Evolutionary conservation across 2,797 vertebrate genomes (phyloP).

Genomic region (Crenuchus spilurus): DNA sequence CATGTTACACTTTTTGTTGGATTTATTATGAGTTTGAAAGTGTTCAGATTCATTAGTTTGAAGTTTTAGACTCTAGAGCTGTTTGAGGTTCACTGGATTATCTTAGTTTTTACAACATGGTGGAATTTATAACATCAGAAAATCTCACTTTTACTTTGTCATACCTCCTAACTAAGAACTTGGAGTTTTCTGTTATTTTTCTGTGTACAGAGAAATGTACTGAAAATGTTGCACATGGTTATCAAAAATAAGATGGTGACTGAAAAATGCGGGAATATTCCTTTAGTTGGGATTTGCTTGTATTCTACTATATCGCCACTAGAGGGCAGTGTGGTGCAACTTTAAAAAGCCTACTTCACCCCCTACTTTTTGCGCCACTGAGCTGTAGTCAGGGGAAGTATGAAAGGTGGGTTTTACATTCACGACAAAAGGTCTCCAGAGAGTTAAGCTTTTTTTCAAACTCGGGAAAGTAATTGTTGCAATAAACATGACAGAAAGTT

Average conservation of each 20-base stretch:
- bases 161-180: too few species aligned
- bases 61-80: too few species aligned
- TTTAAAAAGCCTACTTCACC: not conserved
- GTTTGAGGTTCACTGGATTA: too few species aligned
- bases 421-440: slow-evolving; percentile 51
- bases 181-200: too few species aligned
- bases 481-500: slow-evolving; percentile 51
- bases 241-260: too few species aligned
- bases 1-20: too few species aligned
- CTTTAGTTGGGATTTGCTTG: not conserved
- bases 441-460: slow-evolving; percentile 49
- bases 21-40: too few species aligned
- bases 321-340: slow-evolving; percentile 72
- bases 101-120: too few species aligned
- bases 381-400: slow-evolving; percentile 39
- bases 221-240: not conserved
- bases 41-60: too few species aligned
- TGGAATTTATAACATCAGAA: too few species aligned
- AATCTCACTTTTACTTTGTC: too few species aligned
- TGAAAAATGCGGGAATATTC: not conserved
- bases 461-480: slow-evolving; percentile 53
- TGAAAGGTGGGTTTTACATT: slow-evolving; percentile 38
- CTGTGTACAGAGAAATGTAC: not conserved
- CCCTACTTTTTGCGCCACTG: slow-evolving; percentile 27
- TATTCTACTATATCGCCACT: slow-evolving; percentile 48